Conservation (phyloP, 2,113 vertebrate genomes). For the Catharus bicknelli region DNA sequence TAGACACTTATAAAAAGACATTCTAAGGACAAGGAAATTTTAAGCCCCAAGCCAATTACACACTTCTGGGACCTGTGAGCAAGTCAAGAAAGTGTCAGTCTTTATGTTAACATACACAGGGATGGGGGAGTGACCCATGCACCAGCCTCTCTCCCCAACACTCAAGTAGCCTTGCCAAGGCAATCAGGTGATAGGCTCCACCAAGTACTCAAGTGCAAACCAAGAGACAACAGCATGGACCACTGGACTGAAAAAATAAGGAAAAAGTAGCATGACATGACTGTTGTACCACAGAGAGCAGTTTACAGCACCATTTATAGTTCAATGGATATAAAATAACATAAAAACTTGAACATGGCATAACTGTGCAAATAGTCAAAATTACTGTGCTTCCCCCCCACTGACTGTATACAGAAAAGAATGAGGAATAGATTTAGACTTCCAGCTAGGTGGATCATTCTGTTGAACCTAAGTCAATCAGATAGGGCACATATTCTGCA, state of each 20-base stretch:
- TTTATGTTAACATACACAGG: background rate
- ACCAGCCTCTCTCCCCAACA: background rate
- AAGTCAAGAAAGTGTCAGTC: background rate
- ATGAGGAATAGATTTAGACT: background rate
- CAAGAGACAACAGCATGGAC: background rate
- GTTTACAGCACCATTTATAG: background rate
- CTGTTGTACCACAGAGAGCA: background rate
- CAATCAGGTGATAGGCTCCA: background rate
- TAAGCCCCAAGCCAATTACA: background rate
- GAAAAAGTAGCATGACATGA: background rate
- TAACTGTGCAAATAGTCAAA: background rate
- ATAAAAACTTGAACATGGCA: background rate
- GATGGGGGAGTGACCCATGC: rapidly evolving
- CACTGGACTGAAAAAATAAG: background rate
- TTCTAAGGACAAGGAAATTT: background rate
- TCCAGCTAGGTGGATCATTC: background rate
- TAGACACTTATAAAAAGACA: background rate
- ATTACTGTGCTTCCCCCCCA: background rate
- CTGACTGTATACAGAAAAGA: background rate
- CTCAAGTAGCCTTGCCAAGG: background rate
- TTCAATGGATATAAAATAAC: background rate
- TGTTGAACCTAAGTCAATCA: background rate
- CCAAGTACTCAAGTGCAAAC: background rate
- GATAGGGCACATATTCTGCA: background rate
- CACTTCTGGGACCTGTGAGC: background rate